Conservation (phyloP, 64 coral and sea anemone genomes). For the Actinia equina region DNA sequence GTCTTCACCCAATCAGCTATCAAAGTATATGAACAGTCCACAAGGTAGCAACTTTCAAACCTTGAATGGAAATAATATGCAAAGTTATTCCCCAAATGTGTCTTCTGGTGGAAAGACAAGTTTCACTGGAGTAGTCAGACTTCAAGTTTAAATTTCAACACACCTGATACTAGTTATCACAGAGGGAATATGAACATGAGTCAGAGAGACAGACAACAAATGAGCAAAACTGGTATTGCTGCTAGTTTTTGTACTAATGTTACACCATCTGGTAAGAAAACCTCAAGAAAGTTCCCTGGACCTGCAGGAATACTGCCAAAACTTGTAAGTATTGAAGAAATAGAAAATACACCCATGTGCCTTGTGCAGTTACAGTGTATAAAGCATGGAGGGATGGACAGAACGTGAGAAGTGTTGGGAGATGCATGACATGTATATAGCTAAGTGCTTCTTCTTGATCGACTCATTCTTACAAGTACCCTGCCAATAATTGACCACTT, state of each 20-base stretch:
- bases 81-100: background rate
- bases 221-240: background rate
- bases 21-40: background rate
- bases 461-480: too few relatives aligned
- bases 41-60: background rate
- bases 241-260: background rate
- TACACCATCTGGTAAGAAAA: background rate
- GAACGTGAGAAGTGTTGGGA: too few relatives aligned
- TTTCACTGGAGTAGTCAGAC: background rate
- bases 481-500: too few relatives aligned
- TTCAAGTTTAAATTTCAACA: background rate
- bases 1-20: background rate
- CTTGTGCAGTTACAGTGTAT: too few relatives aligned
- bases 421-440: too few relatives aligned
- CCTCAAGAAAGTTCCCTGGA: conserved; percentile 74
- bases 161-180: background rate
- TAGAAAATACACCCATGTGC: background rate
- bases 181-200: background rate
- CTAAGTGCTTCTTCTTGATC: too few relatives aligned
- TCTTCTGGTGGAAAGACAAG: background rate
- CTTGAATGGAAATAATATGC: background rate
- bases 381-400: too few relatives aligned
- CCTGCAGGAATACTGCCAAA: conserved; percentile 84
- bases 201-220: background rate
- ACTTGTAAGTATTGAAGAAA: conserved; percentile 44